These are phyloP conservation scores for Hirtodrosophila confusa DNA, from an alignment of 2,888 invertebrate genomes.

Conservation along the genomic window DNA sequence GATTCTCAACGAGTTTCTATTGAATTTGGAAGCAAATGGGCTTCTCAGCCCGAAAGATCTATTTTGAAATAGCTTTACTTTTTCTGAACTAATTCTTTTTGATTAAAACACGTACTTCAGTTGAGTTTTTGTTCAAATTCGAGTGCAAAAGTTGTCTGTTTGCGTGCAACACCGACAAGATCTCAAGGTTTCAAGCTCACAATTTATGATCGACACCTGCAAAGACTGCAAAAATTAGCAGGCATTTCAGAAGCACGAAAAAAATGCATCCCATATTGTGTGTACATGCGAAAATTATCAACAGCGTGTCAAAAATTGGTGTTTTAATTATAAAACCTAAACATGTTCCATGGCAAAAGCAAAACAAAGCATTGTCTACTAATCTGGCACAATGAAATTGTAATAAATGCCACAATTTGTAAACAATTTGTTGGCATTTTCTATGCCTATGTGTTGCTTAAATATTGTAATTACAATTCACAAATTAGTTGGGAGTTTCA, in stretches of 20 bases:
- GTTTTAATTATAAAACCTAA: constrained; percentile 20
- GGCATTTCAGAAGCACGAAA: not conserved
- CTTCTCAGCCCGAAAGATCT: too few relatives aligned
- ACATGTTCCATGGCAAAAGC: constrained; percentile 13
- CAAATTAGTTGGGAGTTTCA: constrained; percentile 43
- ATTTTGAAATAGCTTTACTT: too few relatives aligned
- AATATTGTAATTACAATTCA: constrained; percentile 56
- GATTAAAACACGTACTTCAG: too few relatives aligned
- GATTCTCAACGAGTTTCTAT: too few relatives aligned
- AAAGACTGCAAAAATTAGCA: constrained; percentile 1
- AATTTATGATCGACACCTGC: constrained; percentile 31
- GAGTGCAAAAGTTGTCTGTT: not conserved
- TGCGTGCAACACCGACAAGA: not conserved
- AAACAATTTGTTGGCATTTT: constrained; percentile 66
- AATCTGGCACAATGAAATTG: constrained; percentile 38
- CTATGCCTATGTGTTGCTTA: constrained; percentile 10
- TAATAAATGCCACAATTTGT: constrained; percentile 63
- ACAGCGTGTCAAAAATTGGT: constrained; percentile 17
- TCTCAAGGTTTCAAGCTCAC: constrained; percentile 6
- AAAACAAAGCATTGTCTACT: constrained; percentile 9
- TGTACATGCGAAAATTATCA: constrained; percentile 18
- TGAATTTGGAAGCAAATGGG: too few relatives aligned
- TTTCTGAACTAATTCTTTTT: too few relatives aligned
- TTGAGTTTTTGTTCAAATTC: too few relatives aligned
- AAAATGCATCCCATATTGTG: constrained; percentile 12